Percentiles rank a stretch among this genome's conserved stretches.
Evolutionary conservation across 2,113 vertebrate species (phyloP).

Genomic region (Leptocoma aspasia): DNA sequence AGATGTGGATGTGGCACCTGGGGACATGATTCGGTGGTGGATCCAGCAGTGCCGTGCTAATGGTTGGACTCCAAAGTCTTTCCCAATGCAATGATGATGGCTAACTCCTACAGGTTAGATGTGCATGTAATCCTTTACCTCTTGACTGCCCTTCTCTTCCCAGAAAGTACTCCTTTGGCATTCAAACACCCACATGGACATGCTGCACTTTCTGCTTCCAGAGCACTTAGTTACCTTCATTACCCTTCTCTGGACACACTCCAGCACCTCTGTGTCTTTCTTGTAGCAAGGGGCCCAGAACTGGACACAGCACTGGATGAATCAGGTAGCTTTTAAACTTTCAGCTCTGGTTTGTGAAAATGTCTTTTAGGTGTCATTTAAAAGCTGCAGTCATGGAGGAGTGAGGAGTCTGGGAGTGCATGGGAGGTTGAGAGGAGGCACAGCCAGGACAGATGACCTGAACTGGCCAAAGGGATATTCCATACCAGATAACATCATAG

Average conservation of each 20-base stretch:
- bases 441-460: rapidly evolving
- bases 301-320: neutral
- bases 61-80: neutral
- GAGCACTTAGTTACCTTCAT: too few species aligned
- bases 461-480: neutral
- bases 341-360: neutral
- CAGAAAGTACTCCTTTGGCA: neutral
- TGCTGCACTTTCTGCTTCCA: neutral
- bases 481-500: neutral
- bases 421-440: neutral
- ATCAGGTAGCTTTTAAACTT: neutral
- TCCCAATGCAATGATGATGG: neutral
- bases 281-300: neutral
- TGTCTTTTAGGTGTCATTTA: neutral
- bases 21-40: neutral
- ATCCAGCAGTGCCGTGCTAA: neutral
- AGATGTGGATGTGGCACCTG: neutral
- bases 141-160: neutral
- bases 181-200: neutral
- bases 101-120: neutral
- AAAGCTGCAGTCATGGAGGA: neutral
- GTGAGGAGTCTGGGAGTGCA: neutral
- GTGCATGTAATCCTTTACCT: neutral
- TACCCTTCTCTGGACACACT: neutral
- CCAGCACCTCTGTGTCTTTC: neutral